These are phyloP conservation scores for Myotis findleyi DNA, from an alignment of 2,797 vertebrate genomes.

Conservation along the genomic window DNA sequence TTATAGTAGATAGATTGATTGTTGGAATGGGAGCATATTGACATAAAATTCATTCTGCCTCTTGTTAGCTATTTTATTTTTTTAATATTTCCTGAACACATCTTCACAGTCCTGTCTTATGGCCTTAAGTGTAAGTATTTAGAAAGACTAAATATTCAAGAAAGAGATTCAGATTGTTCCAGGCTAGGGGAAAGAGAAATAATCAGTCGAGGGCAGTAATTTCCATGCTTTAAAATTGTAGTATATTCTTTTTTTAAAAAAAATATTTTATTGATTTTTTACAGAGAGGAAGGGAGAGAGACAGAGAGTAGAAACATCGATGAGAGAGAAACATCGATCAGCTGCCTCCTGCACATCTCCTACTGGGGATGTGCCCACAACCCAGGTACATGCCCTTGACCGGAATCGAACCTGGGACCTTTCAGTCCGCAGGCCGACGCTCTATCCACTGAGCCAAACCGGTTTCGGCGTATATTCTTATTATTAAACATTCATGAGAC, in stretches of 20 bases:
- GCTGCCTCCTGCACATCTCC: too few species aligned
- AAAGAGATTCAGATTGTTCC: slow-evolving; percentile 21
- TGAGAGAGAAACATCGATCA: too few species aligned
- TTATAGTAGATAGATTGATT: slow-evolving; percentile 7
- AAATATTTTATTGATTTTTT: too few species aligned
- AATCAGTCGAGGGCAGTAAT: neutral
- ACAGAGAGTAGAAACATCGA: too few species aligned
- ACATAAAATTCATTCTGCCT: slow-evolving; percentile 40
- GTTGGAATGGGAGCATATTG: neutral
- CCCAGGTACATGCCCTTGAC: too few species aligned
- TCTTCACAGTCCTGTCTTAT: neutral
- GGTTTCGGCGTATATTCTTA: too few species aligned
- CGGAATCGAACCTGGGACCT: too few species aligned
- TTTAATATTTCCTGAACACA: neutral
- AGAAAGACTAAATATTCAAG: neutral
- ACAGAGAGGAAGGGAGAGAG: too few species aligned
- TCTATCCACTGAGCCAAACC: too few species aligned
- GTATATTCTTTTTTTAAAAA: neutral
- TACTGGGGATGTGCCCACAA: too few species aligned
- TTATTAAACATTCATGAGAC: neutral
- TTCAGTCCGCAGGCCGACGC: too few species aligned
- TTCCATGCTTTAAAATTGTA: neutral
- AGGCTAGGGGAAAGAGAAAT: neutral
- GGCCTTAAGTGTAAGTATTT: neutral
- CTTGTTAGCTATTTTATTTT: slow-evolving; percentile 47